A percentile compares a stretch with the other conserved stretches of the same genome.
Conservation (phyloP, 1,140 invertebrate genomes). For the Drosophila trapezifrons region DNA sequence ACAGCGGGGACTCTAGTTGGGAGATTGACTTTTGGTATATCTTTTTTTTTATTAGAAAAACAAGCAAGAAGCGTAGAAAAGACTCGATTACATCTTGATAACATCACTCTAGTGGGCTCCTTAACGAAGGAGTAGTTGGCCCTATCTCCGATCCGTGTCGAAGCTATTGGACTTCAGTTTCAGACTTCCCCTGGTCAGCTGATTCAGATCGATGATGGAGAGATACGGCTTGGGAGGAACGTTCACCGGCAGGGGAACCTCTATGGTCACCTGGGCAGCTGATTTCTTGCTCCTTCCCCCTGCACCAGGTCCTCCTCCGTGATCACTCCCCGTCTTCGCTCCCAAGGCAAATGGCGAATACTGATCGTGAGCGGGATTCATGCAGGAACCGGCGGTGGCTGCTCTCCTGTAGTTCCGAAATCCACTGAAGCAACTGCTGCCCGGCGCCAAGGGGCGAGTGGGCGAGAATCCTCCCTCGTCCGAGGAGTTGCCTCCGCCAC, state of each 20-base stretch:
- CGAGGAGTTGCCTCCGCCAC: slow-evolving; percentile 72
- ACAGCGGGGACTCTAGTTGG: neutral
- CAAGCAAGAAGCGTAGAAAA: slow-evolving; percentile 47
- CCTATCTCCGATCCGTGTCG: slow-evolving; percentile 65
- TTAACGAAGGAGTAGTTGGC: neutral
- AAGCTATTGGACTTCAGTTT: slow-evolving; percentile 82
- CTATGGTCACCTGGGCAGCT: slow-evolving; percentile 46
- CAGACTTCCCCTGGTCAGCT: slow-evolving; percentile 87
- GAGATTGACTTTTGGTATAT: neutral
- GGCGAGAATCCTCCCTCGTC: slow-evolving; percentile 84
- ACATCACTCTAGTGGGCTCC: slow-evolving; percentile 10
- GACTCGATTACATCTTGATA: slow-evolving; percentile 4
- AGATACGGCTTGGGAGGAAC: slow-evolving; percentile 86
- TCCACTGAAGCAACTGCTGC: slow-evolving; percentile 77
- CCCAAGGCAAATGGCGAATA: slow-evolving; percentile 62
- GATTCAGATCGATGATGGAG: slow-evolving; percentile 90
- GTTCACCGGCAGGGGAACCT: slow-evolving; percentile 69
- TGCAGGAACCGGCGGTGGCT: slow-evolving; percentile 55
- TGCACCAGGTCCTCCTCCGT: slow-evolving; percentile 15
- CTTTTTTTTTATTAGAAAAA: slow-evolving; percentile 35
- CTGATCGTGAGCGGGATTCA: slow-evolving; percentile 61
- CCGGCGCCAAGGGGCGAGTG: slow-evolving; percentile 62
- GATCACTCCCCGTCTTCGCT: slow-evolving; percentile 72
- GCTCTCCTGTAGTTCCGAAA: slow-evolving; percentile 72
- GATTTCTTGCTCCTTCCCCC: slow-evolving; percentile 40